Conservation (phyloP, 2,888 invertebrate species). For the Biston stratarius region DNA sequence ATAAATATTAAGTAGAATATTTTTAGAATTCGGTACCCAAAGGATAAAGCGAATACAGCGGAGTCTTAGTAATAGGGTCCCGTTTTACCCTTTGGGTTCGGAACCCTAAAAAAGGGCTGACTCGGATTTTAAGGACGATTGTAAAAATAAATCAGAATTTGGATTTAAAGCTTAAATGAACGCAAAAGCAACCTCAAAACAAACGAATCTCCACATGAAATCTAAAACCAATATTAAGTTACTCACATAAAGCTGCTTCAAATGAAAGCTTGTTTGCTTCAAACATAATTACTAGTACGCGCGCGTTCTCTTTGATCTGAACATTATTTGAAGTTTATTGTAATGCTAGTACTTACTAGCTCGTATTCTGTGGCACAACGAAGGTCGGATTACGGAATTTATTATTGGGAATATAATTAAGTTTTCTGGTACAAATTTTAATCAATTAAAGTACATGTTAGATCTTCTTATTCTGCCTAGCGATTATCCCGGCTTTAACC, state of each 20-base stretch:
- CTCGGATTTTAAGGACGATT: no score
- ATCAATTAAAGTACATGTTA: neutral
- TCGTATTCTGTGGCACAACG: conserved; percentile 5
- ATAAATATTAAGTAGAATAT: no score
- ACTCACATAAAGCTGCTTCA: conserved; percentile 4
- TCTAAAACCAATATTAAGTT: conserved; percentile 31
- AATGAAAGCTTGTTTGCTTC: conserved; percentile 26
- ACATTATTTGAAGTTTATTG: conserved; percentile 25
- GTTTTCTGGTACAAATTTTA: neutral
- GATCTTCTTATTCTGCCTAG: no score
- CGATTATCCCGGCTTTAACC: no score
- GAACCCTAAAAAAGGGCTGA: no score
- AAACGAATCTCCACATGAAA: conserved; percentile 23
- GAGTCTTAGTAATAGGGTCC: no score
- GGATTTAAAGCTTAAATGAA: neutral
- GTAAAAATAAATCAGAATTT: neutral
- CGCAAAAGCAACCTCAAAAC: conserved; percentile 11
- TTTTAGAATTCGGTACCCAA: no score
- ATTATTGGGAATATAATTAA: conserved; percentile 1
- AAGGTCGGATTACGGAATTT: conserved; percentile 9
- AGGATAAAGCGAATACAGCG: no score
- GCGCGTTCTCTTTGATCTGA: conserved; percentile 25
- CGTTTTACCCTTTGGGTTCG: no score
- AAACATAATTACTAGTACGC: conserved; percentile 28
- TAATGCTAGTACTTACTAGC: neutral